Base-by-base conservation (phyloP, 2,888 invertebrate genomes). In the Aporophyla lueneburgensis region DNA sequence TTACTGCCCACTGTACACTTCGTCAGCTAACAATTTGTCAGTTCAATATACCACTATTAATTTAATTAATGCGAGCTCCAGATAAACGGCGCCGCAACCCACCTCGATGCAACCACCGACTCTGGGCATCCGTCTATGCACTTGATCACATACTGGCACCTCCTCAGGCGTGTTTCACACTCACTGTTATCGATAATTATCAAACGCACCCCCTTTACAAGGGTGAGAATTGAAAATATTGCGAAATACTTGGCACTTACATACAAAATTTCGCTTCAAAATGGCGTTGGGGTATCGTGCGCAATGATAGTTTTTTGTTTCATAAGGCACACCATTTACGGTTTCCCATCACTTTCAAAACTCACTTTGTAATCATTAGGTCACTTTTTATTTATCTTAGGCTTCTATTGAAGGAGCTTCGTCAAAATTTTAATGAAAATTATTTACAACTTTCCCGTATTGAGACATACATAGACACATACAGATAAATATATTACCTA, bases 241-340 rank as follows among this genome's bases (percentile, higher is more conserved):
- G 95, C 96, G 93, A 96, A 96, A 95, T 96, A 96, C 96, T 96
- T 96, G 96, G 96, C 96, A 97, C 97, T 97, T 96, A 97, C 97
- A 96, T 95, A 96, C 95, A 96, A 96, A 96, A 96, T 96, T 97
- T 97, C 96, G 96, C 96, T 96, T 97, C 97, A 97, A 97, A 97
- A 97, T 97, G 97, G 97, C 97, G 97, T 96, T 96, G 94, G 92
- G 93, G 94, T 96, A 96, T 96, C 96, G 96, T 96, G 97, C 96
- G 97, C 95, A 96, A 95, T 95, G 96, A 96, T 95, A 95, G 96
- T 95, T 96, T 96, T 96, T 96, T 95, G 96, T 96, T 96, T 96
- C 94, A 94, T 94, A 94, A 90, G 93, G 93, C 93, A 95, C 95
- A 93, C 92, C 89, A 90, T 93, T 91, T 93, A 92, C 86, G 90